These are phyloP conservation scores for Stichopus horrens DNA, from an alignment of 53 echinoderm and acorn worm species.

Conservation along the genomic window DNA sequence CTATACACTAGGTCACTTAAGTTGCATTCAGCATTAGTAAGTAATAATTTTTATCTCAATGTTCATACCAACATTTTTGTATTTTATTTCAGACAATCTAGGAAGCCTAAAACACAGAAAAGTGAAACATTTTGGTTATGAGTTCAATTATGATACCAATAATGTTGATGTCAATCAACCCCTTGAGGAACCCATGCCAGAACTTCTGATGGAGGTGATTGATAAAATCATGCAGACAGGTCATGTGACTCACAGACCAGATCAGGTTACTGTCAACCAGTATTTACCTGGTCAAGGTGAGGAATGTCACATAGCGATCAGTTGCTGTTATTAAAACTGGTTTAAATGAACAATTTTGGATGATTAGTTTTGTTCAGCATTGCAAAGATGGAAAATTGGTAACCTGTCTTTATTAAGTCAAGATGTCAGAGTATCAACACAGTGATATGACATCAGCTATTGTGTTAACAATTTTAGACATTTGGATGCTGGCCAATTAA, in stretches of 20 bases:
- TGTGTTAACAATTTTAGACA: too few species aligned
- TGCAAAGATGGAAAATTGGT: too few species aligned
- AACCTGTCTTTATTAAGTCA: too few species aligned
- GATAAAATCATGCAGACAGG: conserved; percentile 78
- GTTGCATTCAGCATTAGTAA: too few species aligned
- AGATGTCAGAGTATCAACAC: too few species aligned
- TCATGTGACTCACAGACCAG: conserved; percentile 68
- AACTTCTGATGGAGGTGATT: conserved; percentile 59
- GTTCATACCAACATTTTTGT: not conserved
- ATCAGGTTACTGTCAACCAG: conserved; percentile 96
- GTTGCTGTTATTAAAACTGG: too few species aligned
- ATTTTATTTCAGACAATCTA: conserved; percentile 49
- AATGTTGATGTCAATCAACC: conserved; percentile 79
- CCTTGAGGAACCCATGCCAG: conserved; percentile 68
- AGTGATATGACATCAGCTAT: too few species aligned
- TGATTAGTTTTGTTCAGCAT: too few species aligned
- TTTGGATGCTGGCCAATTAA: too few species aligned
- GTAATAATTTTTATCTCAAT: too few species aligned
- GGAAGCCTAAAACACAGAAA: conserved; percentile 79
- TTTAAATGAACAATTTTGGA: too few species aligned
- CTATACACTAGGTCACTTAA: too few species aligned
- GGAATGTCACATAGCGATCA: not conserved
- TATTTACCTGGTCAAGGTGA: conserved; percentile 98
- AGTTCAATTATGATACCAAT: conserved; percentile 90
- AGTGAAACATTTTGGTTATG: conserved; percentile 91